Evolutionary conservation across 2,113 vertebrate genomes (phyloP), one percentile per base, ranked within the genome.

Genomic region (Coturnix japonica): DNA sequence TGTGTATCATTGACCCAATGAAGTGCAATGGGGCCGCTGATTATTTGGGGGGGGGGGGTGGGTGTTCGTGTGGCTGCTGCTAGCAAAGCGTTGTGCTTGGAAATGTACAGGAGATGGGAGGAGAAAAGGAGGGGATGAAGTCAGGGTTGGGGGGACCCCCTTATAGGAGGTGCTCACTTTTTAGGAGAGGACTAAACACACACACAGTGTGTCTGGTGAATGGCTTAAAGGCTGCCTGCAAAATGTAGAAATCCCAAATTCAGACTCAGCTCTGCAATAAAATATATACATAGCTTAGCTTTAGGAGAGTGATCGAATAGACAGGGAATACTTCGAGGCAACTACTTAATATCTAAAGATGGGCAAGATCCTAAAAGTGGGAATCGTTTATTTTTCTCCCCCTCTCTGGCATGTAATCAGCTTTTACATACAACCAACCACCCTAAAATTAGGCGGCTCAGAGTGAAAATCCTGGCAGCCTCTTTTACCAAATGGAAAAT

Each of bases 1-100:
- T 95, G 88, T 92, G 95, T 85, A 90, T 95, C 96, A 94, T 57
- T 95, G 95, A 95, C 95, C 80, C 80, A 89, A 92, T 91, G 86
- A 53, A 96, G 71, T 81, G 93, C 21, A 75, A 91, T 90, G 89
- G 80, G 81, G 39, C 67, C 87, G 86, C 79, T 22, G 2, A 85
- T 37, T 74, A 94, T 57, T 64, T 41, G 39, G 39, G 39, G 39
- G 39, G 11, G 9, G 39, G 8, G 66, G 0, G 5, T 73, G 65
- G 53, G 86, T 90, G 89, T 37, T 37, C 37, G 61, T 13, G 28
- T 1, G 1, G 37, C 63, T 33, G 13, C 30, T 9, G 67, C 0
- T 0, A 60, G 43, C 15, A 6, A 33, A 44, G 54, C 94, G 49
- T 61, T 37, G 60, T 1, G 1, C 14, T 26, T 66, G 80, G 65